Evolutionary conservation across 2,113 vertebrate species (phyloP).

Genomic region (Toxostoma redivivum): DNA sequence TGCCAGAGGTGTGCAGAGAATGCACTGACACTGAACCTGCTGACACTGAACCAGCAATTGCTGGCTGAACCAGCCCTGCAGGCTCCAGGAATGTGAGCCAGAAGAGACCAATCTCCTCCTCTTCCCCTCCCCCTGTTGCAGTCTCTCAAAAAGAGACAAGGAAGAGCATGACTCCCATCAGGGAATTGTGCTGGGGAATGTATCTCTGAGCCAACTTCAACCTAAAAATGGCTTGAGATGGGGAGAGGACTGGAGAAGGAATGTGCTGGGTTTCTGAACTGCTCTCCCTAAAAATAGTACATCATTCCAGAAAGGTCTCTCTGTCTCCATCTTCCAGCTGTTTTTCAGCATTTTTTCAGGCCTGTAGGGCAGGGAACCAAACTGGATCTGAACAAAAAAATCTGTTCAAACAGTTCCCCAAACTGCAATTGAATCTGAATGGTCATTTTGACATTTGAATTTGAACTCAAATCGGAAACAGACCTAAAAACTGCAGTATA

Average conservation of each 20-base stretch:
- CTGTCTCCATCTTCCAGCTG: not conserved
- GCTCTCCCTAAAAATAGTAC: slow-evolving; percentile 22
- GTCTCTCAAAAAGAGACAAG: not conserved
- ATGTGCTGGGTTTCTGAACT: not conserved
- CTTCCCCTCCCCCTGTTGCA: not conserved
- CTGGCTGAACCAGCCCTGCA: not conserved
- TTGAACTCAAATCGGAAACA: not conserved
- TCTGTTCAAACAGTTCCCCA: not conserved
- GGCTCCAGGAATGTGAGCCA: not conserved
- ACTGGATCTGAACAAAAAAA: not conserved
- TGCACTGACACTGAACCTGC: not conserved
- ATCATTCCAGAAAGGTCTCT: not conserved
- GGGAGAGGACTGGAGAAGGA: slow-evolving; percentile 1
- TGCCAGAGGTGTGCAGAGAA: not conserved
- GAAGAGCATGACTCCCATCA: not conserved
- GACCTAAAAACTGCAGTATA: not conserved
- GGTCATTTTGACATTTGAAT: slow-evolving; percentile 16
- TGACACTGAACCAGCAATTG: not conserved
- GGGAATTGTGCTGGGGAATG: not conserved
- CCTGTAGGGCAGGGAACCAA: not conserved
- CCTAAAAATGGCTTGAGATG: slow-evolving; percentile 44
- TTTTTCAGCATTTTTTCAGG: slow-evolving; percentile 20
- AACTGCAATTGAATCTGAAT: not conserved
- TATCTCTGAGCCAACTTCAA: slow-evolving; percentile 18
- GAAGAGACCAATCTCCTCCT: not conserved